Conservation (phyloP, 53 echinoderm and acorn worm species). For the Stichopus horrens region DNA sequence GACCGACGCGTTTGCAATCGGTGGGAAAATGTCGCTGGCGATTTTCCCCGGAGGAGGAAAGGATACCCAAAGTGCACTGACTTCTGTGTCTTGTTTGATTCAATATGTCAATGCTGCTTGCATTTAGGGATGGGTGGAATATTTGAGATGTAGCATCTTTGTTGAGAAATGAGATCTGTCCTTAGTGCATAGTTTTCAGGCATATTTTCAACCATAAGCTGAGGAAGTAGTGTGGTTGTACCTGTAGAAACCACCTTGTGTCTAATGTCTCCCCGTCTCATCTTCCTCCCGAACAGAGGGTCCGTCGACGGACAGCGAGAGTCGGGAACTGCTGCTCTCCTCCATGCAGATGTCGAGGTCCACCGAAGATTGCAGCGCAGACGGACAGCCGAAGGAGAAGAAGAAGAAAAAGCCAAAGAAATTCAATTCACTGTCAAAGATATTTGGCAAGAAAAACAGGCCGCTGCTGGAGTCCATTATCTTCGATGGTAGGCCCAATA, state of each 20-base stretch:
- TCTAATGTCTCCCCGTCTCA: not conserved
- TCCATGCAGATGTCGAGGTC: constrained; percentile 73
- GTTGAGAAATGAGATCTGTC: too few relatives aligned
- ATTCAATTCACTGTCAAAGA: constrained; percentile 92
- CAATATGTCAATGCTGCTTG: too few relatives aligned
- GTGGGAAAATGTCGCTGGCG: too few relatives aligned
- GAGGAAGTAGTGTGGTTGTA: not conserved
- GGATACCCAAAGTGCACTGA: too few relatives aligned
- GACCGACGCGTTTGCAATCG: too few relatives aligned
- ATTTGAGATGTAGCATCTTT: too few relatives aligned
- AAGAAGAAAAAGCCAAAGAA: constrained; percentile 87
- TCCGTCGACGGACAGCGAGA: constrained; percentile 82
- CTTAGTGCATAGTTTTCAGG: too few relatives aligned
- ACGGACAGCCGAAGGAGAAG: constrained; percentile 53
- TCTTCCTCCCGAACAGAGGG: not conserved
- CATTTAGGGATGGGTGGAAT: too few relatives aligned
- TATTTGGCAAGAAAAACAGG: constrained; percentile 89
- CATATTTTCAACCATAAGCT: not conserved
- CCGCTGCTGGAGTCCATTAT: constrained; percentile 79
- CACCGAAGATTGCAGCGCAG: constrained; percentile 69
- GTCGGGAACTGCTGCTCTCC: constrained; percentile 83
- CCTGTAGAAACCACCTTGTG: not conserved
- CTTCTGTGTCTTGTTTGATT: too few relatives aligned
- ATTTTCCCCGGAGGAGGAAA: too few relatives aligned
- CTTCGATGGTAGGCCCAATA: constrained; percentile 79